Base-by-base conservation (phyloP, 2,113 vertebrate species). In the Atherinomorus stipes region DNA sequence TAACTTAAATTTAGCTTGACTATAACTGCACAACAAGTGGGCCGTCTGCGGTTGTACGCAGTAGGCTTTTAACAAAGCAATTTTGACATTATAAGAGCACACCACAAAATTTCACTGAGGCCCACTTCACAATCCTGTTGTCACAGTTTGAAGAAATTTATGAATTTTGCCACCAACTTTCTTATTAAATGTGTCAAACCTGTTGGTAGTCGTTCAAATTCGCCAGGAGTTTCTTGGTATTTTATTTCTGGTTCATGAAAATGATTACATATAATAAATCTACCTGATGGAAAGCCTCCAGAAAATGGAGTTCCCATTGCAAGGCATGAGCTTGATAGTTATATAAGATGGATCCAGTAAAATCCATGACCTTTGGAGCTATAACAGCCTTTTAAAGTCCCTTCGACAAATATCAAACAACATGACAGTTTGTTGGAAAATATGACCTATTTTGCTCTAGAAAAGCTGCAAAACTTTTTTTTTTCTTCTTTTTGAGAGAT, bases 401-500 rank as follows among this genome's bases (percentile, higher is more conserved):
- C 56, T 47, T 64, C 1, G 71, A 50, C 40, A 25, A 26, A 70
- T 45, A 11, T 37, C 53, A 26, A 65, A 26, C 28, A 40, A 70
- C 42, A 67, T 64, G 3, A 47, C n/a, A n/a, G 13, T 62, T 11
- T 2, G 25, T 3, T 51, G 31, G 18, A 73, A 72, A 66, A 78
- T 51, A 56, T 37, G n/a, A 64, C 51, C 7, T 7, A 7, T 21
- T 66, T 42, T 54, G 28, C 47, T 16, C 6, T 25, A 13, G 50
- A 58, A 76, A 63, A 54, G 4, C 23, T 15, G 28, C n/a, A 34
- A 9, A 6, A 1, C 3, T 1, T 34, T 34, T 34, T 34, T 34
- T 31, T 7, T 7, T 34, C 9, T 18, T 71, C 53, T 69, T 65
- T 60, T 58, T 62, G 25, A 71, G 5, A 49, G 45, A 83, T 37